Conservation (phyloP, 1,140 invertebrate genomes). For the Elymnias hypermnestra region DNA sequence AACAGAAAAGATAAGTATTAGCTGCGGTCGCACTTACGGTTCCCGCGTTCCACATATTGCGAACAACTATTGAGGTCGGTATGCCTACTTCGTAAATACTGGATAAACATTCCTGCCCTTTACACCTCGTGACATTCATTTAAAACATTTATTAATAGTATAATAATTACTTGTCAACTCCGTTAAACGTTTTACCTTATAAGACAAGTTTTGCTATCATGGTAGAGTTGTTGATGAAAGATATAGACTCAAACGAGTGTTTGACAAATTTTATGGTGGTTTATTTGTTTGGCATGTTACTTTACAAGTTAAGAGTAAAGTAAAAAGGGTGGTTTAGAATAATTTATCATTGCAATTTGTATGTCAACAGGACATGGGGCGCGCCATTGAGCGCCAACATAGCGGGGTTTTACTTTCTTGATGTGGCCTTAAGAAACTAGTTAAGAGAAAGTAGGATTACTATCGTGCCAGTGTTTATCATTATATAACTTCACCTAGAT, state of each 20-base stretch:
- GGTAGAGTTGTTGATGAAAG: no score
- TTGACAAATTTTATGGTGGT: background rate
- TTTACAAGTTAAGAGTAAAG: no score
- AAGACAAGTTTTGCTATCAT: no score
- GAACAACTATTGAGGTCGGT: constrained; percentile 32
- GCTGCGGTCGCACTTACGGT: constrained; percentile 27
- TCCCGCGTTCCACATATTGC: constrained; percentile 54
- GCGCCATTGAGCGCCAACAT: constrained; percentile 49
- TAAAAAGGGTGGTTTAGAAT: no score
- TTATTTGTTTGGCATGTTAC: constrained; percentile 1
- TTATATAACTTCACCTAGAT: constrained; percentile 62
- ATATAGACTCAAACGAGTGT: no score
- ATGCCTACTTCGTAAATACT: constrained; percentile 17
- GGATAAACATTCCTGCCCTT: constrained; percentile 7
- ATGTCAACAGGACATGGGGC: constrained; percentile 67
- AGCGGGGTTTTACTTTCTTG: constrained; percentile 73
- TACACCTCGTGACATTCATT: constrained; percentile 3
- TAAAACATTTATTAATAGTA: constrained; percentile 8
- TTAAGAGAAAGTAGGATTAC: constrained; percentile 72
- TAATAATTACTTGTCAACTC: background rate
- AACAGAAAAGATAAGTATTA: constrained; percentile 20
- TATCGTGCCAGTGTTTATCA: constrained; percentile 54
- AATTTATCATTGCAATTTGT: constrained; percentile 63
- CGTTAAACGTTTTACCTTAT: background rate
- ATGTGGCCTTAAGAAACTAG: constrained; percentile 67